Conservation (phyloP, 92 coral and sea anemone genomes). For the Parazoanthus darwini region DNA sequence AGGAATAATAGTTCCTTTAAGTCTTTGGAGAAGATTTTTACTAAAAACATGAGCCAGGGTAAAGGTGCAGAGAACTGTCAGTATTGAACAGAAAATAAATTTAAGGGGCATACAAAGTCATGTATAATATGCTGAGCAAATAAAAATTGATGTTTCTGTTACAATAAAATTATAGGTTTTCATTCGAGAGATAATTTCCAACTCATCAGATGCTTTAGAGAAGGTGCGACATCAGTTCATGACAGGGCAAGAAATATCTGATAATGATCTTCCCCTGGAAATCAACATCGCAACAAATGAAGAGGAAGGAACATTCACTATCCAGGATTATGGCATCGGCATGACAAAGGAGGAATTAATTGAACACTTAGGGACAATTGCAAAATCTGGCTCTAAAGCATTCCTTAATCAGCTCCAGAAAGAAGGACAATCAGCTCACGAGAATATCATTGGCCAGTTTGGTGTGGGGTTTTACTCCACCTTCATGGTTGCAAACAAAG, state of each 20-base stretch:
- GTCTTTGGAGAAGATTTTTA: too few species aligned
- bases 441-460: conserved; percentile 97
- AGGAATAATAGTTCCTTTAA: too few species aligned
- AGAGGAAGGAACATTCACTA: conserved; percentile 80
- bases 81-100: too few species aligned
- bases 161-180: conserved; percentile 63
- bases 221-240: conserved; percentile 85
- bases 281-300: conserved; percentile 87
- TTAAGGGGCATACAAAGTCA: too few species aligned
- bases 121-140: too few species aligned
- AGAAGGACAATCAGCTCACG: conserved; percentile 58
- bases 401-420: conserved; percentile 83
- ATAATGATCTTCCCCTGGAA: conserved; percentile 75
- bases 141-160: not conserved
- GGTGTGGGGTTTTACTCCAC: conserved; percentile 99
- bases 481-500: conserved; percentile 94
- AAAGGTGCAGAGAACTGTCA: too few species aligned
- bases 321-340: conserved; percentile 93
- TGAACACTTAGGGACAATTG: conserved; percentile 93
- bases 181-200: conserved; percentile 93
- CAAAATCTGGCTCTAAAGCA: conserved; percentile 93
- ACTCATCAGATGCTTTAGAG: conserved; percentile 96
- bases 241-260: conserved; percentile 84
- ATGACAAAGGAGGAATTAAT: conserved; percentile 86
- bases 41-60: too few species aligned